Evolutionary conservation across 2,797 vertebrate genomes (phyloP).

Genomic region (Philypnodon macrostomus): DNA sequence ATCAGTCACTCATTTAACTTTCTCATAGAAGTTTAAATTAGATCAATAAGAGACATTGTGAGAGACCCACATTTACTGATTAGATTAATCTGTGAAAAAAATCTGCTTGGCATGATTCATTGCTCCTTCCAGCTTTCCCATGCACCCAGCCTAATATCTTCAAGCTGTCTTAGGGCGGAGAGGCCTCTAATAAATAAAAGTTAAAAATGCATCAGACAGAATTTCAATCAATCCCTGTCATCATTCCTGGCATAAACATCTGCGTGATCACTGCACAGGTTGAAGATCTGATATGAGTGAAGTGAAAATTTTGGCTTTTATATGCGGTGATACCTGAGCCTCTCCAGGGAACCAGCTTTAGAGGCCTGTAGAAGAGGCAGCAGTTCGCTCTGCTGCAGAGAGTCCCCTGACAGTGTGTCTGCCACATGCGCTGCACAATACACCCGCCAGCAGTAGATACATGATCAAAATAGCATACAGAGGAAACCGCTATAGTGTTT

Average conservation of each 20-base stretch:
- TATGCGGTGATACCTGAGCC: conserved; percentile 60
- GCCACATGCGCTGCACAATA: conserved; percentile 42
- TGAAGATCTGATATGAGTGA: conserved; percentile 2
- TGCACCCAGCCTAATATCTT: conserved; percentile 59
- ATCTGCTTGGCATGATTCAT: conserved; percentile 52
- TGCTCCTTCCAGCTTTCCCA: conserved; percentile 42
- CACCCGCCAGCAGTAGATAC: conserved; percentile 2
- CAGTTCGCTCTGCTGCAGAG: conserved; percentile 31
- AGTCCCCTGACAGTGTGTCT: conserved; percentile 59
- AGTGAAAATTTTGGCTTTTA: conserved; percentile 5
- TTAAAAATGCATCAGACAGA: conserved; percentile 18
- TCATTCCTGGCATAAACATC: neutral
- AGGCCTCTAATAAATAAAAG: conserved; percentile 35
- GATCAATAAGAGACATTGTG: conserved; percentile 14
- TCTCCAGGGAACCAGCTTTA: conserved; percentile 67
- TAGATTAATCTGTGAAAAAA: conserved; percentile 51
- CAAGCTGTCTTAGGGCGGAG: conserved; percentile 67
- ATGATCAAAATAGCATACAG: conserved; percentile 10
- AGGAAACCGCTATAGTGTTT: conserved; percentile 30
- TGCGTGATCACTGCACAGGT: conserved; percentile 3
- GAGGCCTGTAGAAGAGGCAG: conserved; percentile 48
- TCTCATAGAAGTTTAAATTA: neutral
- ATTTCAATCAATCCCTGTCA: conserved; percentile 33
- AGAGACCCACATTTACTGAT: conserved; percentile 40
- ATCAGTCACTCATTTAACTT: too few species aligned